Percentiles rank a stretch among this genome's conserved stretches.
Conservation (phyloP, 2,797 vertebrate genomes). For the Holocentrus rufus region DNA sequence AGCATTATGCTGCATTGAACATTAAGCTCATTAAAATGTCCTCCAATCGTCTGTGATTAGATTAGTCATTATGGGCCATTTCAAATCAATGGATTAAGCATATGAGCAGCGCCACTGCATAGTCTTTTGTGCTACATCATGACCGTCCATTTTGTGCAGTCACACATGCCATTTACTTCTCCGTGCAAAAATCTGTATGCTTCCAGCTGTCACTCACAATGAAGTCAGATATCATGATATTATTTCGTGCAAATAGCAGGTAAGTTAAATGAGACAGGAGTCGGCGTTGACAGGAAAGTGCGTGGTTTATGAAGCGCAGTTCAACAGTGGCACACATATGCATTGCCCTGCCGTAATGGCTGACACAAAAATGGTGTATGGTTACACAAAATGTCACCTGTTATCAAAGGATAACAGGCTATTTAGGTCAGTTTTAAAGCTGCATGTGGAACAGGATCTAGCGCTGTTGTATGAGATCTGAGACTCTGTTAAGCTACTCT, state of each 20-base stretch:
- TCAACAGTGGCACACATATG: slow-evolving; percentile 8
- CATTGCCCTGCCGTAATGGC: slow-evolving; percentile 1
- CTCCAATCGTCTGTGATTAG: slow-evolving; percentile 66
- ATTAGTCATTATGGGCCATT: slow-evolving; percentile 58
- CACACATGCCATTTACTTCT: not conserved
- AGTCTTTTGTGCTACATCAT: slow-evolving; percentile 53
- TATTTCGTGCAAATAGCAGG: slow-evolving; percentile 14
- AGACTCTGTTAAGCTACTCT: slow-evolving; percentile 54
- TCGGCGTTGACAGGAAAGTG: not conserved
- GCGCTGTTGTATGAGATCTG: slow-evolving; percentile 43
- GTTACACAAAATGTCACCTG: slow-evolving; percentile 17
- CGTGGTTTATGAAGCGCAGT: not conserved
- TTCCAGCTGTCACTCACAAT: not conserved
- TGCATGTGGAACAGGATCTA: slow-evolving; percentile 43
- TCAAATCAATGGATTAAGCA: slow-evolving; percentile 71
- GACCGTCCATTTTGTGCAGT: slow-evolving; percentile 35
- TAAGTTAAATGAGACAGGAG: not conserved
- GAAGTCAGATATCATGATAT: not conserved
- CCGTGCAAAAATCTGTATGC: slow-evolving; percentile 2
- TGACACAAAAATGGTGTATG: slow-evolving; percentile 18
- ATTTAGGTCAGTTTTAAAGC: slow-evolving; percentile 33
- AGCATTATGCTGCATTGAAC: slow-evolving; percentile 60
- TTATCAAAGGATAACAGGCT: slow-evolving; percentile 37
- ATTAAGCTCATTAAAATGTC: slow-evolving; percentile 70
- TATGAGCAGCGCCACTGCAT: slow-evolving; percentile 18